Evolutionary conservation across 2,113 vertebrate genomes (phyloP).

Genomic region (rabbit (Oryctolagus cuniculus)): DNA sequence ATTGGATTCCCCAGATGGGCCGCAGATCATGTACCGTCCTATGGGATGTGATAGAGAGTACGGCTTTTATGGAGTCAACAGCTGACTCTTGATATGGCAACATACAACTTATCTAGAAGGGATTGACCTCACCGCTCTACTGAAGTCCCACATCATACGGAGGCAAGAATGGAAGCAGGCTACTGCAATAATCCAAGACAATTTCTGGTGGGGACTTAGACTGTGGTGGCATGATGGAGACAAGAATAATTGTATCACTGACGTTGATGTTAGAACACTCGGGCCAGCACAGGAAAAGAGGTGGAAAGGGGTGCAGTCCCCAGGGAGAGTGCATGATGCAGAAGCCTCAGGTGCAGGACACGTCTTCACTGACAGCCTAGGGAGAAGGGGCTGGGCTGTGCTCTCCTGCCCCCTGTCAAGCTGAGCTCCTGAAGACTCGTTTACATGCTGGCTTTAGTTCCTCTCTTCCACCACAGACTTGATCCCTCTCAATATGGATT

Average conservation of each 20-base stretch:
- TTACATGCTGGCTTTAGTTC: not conserved
- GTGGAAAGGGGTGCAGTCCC: not conserved
- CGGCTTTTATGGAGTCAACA: not conserved
- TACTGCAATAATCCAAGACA: not conserved
- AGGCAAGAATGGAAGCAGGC: not conserved
- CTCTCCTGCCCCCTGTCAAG: not conserved
- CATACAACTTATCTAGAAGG: not conserved
- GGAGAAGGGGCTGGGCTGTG: not conserved
- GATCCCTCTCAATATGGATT: not conserved
- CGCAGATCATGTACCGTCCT: not conserved
- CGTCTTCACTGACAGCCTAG: not conserved
- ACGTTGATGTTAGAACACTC: fast-evolving
- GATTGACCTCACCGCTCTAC: not conserved
- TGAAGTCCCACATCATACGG: not conserved
- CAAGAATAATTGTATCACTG: not conserved
- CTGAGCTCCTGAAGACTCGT: not conserved
- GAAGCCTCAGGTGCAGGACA: not conserved
- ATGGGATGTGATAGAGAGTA: not conserved
- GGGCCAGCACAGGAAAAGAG: not conserved
- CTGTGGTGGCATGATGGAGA: not conserved
- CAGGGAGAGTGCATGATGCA: not conserved
- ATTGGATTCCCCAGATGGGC: fast-evolving
- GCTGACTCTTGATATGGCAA: not conserved
- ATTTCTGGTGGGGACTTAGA: not conserved
- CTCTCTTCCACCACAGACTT: not conserved